Conservation (phyloP, 2,888 invertebrate species). For the Danaus chrysippus region DNA sequence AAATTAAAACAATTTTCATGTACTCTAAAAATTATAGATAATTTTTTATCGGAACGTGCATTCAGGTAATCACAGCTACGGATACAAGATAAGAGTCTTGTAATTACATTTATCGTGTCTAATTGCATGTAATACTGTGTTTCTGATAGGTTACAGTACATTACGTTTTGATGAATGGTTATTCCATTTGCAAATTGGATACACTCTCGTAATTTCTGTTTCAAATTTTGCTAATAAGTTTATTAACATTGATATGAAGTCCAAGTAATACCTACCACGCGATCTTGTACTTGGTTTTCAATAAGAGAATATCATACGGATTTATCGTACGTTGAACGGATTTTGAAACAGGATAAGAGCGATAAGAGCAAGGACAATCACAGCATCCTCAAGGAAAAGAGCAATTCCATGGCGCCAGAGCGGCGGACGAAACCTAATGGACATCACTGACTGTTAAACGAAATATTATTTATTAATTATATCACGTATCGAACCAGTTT, state of each 20-base stretch:
- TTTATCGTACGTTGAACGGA: conserved; percentile 32
- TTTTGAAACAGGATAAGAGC: conserved; percentile 59
- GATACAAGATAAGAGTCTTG: conserved; percentile 52
- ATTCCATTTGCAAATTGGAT: conserved; percentile 11
- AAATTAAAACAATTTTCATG: conserved; percentile 1
- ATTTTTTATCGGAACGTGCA: conserved; percentile 22
- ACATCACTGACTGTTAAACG: conserved; percentile 11
- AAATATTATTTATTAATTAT: no score
- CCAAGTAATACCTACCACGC: no score
- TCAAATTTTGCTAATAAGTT: neutral
- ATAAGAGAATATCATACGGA: conserved; percentile 7
- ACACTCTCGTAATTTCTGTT: neutral
- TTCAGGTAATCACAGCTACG: conserved; percentile 65
- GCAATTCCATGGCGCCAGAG: conserved; percentile 63
- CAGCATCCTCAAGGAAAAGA: conserved; percentile 54
- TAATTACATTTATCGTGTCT: conserved; percentile 42
- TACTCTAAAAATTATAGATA: conserved; percentile 14
- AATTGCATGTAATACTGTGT: conserved; percentile 45
- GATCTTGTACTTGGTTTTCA: neutral
- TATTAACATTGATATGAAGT: no score
- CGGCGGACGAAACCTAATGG: conserved; percentile 35
- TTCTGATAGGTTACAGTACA: conserved; percentile 36
- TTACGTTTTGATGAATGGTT: conserved; percentile 26
- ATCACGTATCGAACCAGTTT: no score
- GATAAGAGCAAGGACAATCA: conserved; percentile 67